Conservation (phyloP, 2,888 invertebrate genomes). For the Cremastobaeus sp. region DNA sequence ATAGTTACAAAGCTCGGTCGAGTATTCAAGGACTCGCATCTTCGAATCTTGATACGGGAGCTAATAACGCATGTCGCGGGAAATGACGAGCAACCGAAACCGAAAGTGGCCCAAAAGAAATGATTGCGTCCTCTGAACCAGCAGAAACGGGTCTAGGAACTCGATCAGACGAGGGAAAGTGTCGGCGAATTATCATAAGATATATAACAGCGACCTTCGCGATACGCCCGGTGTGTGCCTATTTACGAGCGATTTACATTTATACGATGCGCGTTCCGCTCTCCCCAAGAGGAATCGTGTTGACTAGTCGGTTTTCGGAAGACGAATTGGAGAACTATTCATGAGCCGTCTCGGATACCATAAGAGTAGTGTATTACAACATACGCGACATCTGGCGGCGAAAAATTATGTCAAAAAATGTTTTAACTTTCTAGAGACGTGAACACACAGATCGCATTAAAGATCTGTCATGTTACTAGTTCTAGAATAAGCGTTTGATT, state of each 20-base stretch:
- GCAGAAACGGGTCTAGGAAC: too few relatives aligned
- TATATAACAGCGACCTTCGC: too few relatives aligned
- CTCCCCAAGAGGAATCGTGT: neutral
- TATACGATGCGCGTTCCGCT: neutral
- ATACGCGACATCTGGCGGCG: slow-evolving; percentile 1
- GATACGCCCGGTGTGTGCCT: too few relatives aligned
- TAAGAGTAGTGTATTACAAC: slow-evolving; percentile 23
- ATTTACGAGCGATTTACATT: neutral
- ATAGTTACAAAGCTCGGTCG: slow-evolving; percentile 27
- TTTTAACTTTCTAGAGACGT: slow-evolving; percentile 44
- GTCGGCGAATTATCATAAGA: too few relatives aligned
- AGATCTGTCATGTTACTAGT: slow-evolving; percentile 42
- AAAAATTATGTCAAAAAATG: slow-evolving; percentile 33
- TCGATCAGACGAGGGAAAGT: too few relatives aligned
- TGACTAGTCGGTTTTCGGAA: neutral
- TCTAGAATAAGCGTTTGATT: too few relatives aligned
- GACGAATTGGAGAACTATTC: slow-evolving; percentile 17
- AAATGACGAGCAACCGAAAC: too few relatives aligned
- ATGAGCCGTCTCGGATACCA: too few relatives aligned
- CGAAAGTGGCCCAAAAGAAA: too few relatives aligned
- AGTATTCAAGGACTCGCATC: slow-evolving; percentile 21
- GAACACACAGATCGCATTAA: slow-evolving; percentile 41
- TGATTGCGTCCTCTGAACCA: too few relatives aligned
- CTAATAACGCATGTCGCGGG: too few relatives aligned
- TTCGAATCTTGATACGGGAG: slow-evolving; percentile 1